Conservation (phyloP, 1,140 invertebrate genomes). For the Orius insidiosus region DNA sequence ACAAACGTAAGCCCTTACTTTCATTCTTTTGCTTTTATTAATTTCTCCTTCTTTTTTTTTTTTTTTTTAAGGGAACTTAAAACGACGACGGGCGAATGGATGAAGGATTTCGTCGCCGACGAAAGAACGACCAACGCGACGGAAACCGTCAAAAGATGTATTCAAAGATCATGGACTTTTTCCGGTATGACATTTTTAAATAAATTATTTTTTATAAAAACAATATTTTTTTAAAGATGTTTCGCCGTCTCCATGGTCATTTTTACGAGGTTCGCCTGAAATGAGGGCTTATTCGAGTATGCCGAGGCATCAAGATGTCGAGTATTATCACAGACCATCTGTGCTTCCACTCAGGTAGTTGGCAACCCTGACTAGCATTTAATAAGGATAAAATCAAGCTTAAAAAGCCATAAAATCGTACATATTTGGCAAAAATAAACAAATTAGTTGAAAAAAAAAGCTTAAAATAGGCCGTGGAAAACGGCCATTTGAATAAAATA, state of each 20-base stretch:
- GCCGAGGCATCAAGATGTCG: constrained; percentile 25
- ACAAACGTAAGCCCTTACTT: constrained; percentile 46
- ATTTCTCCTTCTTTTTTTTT: too few species aligned
- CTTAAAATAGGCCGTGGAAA: too few species aligned
- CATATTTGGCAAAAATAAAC: too few species aligned
- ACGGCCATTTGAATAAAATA: too few species aligned
- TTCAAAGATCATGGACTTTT: constrained; percentile 25
- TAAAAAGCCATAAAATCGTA: too few species aligned
- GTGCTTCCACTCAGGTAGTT: too few species aligned
- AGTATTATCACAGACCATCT: constrained; percentile 14
- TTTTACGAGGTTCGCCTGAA: constrained; percentile 32
- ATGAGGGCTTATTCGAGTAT: constrained; percentile 37
- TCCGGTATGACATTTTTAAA: background rate
- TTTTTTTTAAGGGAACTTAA: constrained; percentile 49
- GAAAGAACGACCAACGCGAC: constrained; percentile 36
- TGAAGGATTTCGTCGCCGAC: constrained; percentile 39
- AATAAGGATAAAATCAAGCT: too few species aligned
- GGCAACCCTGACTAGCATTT: too few species aligned
- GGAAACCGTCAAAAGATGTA: constrained; percentile 45
- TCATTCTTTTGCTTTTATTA: too few species aligned
- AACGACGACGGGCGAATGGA: constrained; percentile 49
- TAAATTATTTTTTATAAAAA: background rate
- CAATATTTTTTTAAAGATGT: constrained; percentile 17
- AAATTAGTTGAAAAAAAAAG: too few species aligned
- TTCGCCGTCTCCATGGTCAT: constrained; percentile 33